phyloP scores from a whole-genome alignment of 1,140 invertebrate genomes.

The Brachionus rotundiformis region DNA sequence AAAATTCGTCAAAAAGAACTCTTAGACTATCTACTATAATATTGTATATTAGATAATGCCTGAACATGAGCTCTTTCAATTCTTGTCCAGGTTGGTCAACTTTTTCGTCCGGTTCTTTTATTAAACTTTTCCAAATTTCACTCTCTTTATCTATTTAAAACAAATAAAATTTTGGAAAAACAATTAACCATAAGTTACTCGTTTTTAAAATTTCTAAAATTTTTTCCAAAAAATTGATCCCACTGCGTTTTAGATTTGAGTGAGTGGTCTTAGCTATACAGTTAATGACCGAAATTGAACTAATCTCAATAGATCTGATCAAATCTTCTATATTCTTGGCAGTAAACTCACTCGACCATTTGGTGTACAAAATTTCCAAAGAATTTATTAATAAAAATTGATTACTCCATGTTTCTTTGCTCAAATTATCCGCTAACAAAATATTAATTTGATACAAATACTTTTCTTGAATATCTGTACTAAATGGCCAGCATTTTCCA shows the following conservation, averaged over 20 bases:
- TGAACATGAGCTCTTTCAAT: neutral
- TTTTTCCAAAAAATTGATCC: neutral
- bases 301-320: constrained; percentile 21
- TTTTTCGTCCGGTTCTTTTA: neutral
- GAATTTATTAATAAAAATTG: constrained; percentile 34
- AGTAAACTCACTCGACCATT: constrained; percentile 39
- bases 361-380: neutral
- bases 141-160: constrained; percentile 20
- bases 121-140: constrained; percentile 25
- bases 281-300: neutral
- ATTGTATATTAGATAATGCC: neutral
- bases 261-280: constrained; percentile 33
- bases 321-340: neutral
- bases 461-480: constrained; percentile 36
- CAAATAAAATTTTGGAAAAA: constrained; percentile 27
- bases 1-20: constrained; percentile 17
- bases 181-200: neutral
- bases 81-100: neutral
- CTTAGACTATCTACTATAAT: neutral
- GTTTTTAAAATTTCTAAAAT: neutral
- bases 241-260: constrained; percentile 1
- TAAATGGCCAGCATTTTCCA: constrained; percentile 39
- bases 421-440: neutral
- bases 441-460: constrained; percentile 10
- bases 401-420: constrained; percentile 15